A percentile compares a stretch with the other conserved stretches of the same genome.
Evolutionary conservation across 2,888 invertebrate species (phyloP).

Genomic region (Phaonia tiefii): DNA sequence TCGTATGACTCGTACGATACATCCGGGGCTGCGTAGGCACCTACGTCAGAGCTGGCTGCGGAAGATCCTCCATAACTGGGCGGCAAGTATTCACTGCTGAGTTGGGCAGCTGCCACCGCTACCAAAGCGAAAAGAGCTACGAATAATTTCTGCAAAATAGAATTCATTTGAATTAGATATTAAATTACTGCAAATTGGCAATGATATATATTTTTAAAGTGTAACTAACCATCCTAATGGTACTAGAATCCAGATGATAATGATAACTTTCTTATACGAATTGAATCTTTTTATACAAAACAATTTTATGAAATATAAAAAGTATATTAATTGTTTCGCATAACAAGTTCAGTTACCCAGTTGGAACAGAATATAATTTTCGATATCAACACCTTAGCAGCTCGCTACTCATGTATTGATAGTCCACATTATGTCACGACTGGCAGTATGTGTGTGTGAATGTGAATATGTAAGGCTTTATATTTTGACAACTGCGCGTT

Average conservation of each 20-base stretch:
- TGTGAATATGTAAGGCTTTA: too few species aligned
- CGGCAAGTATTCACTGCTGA: constrained; percentile 63
- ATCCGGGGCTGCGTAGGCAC: constrained; percentile 70
- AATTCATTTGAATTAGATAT: constrained; percentile 2
- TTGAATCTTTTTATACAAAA: constrained; percentile 6
- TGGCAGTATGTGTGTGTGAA: too few species aligned
- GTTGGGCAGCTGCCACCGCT: constrained; percentile 70
- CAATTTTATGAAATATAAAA: too few species aligned
- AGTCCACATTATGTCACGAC: too few species aligned
- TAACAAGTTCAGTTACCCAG: too few species aligned
- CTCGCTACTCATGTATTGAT: too few species aligned
- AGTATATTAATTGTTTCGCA: too few species aligned
- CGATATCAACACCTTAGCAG: too few species aligned
- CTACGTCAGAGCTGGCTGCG: constrained; percentile 50
- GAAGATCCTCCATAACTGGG: constrained; percentile 57
- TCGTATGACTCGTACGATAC: constrained; percentile 35
- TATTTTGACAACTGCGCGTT: too few species aligned
- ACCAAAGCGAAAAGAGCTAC: constrained; percentile 61
- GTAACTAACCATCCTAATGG: constrained; percentile 73
- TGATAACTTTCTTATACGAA: constrained; percentile 69
- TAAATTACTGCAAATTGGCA: background rate
- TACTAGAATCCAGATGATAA: constrained; percentile 73
- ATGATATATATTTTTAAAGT: background rate
- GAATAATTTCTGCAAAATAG: constrained; percentile 56
- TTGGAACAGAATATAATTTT: too few species aligned